These are phyloP conservation scores for Noctua janthina DNA, from an alignment of 2,888 invertebrate species.

Conservation along the genomic window DNA sequence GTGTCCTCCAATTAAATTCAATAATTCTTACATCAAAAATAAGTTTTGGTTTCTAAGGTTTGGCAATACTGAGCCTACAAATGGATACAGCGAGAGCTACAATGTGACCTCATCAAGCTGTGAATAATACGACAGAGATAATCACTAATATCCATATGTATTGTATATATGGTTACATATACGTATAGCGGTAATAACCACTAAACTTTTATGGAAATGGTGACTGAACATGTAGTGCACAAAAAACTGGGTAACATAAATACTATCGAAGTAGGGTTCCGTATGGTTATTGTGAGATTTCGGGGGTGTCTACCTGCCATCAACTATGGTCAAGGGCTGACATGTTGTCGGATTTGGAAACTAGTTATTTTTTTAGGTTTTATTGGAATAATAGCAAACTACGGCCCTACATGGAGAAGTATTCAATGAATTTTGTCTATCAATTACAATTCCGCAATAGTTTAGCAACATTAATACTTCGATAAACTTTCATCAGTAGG, in stretches of 20 bases:
- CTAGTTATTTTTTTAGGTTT: not conserved
- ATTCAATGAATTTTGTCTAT: too few relatives aligned
- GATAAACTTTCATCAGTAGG: not conserved
- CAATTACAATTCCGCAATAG: not conserved
- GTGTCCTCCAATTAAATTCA: not conserved
- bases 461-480: not conserved
- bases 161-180: constrained; percentile 29
- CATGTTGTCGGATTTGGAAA: not conserved
- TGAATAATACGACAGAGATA: constrained; percentile 77
- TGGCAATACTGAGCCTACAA: constrained; percentile 63
- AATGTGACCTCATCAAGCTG: constrained; percentile 78
- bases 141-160: constrained; percentile 54
- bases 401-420: too few relatives aligned
- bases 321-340: not conserved
- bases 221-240: constrained; percentile 37
- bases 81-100: constrained; percentile 73
- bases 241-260: constrained; percentile 30
- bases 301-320: constrained; percentile 45
- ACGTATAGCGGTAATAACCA: constrained; percentile 38
- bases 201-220: constrained; percentile 44
- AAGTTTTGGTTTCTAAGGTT: constrained; percentile 9
- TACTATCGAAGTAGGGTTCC: constrained; percentile 8
- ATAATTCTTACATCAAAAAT: constrained; percentile 7
- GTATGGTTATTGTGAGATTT: constrained; percentile 1
- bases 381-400: constrained; percentile 1